These are phyloP conservation scores for Campoplex nolae DNA, from an alignment of 2,888 invertebrate species.

Conservation along the genomic window DNA sequence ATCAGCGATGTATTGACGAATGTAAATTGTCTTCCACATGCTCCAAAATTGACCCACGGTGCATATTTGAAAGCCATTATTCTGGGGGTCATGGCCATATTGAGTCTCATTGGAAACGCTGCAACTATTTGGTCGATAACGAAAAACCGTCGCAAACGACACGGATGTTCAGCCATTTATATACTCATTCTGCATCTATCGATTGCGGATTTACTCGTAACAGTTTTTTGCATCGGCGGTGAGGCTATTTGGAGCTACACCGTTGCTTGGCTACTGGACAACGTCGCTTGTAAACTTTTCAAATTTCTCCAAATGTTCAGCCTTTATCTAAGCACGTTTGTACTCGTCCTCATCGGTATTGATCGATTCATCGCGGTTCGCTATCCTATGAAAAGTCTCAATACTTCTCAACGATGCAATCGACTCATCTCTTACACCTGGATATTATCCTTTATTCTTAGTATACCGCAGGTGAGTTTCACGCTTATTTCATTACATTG, in stretches of 20 bases:
- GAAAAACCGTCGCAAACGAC: constrained; percentile 87
- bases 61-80: constrained; percentile 89
- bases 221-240: constrained; percentile 92
- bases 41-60: constrained; percentile 88
- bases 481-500: too few relatives aligned
- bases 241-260: constrained; percentile 93
- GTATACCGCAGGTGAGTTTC: constrained; percentile 91
- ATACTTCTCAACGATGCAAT: constrained; percentile 89
- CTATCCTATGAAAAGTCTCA: constrained; percentile 90
- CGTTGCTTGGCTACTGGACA: constrained; percentile 93
- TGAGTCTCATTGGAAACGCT: constrained; percentile 91
- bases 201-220: constrained; percentile 92
- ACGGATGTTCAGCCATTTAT: constrained; percentile 90
- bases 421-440: constrained; percentile 90
- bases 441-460: constrained; percentile 90
- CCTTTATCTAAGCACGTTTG: constrained; percentile 92
- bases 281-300: constrained; percentile 91
- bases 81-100: constrained; percentile 89
- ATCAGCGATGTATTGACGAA: constrained; percentile 66
- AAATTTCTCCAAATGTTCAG: constrained; percentile 94
- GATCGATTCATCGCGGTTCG: constrained; percentile 93
- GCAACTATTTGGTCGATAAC: constrained; percentile 92
- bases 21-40: constrained; percentile 87
- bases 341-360: constrained; percentile 92
- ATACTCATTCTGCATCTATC: constrained; percentile 93